These are phyloP conservation scores for Mohoua ochrocephala DNA, from an alignment of 2,113 vertebrate genomes.

Conservation along the genomic window DNA sequence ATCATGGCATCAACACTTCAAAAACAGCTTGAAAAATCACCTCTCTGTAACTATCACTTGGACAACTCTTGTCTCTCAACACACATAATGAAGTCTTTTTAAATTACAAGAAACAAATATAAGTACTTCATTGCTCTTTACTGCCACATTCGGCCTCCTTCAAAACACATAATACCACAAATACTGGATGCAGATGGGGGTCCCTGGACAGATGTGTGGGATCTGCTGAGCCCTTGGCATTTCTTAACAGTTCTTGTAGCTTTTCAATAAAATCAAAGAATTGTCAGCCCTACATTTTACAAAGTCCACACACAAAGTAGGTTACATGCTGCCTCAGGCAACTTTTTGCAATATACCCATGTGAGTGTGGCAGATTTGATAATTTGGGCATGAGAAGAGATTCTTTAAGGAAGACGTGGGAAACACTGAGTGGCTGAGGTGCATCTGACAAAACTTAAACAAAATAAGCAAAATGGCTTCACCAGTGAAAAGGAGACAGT, in stretches of 20 bases:
- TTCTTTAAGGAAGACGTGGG: not conserved
- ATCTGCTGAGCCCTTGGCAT: not conserved
- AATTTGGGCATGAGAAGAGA: not conserved
- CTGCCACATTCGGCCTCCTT: not conserved
- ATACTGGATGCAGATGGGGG: not conserved
- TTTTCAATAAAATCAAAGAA: not conserved
- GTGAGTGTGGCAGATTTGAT: not conserved
- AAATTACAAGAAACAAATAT: not conserved
- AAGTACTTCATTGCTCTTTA: not conserved
- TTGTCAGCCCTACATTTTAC: not conserved
- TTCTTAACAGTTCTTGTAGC: not conserved
- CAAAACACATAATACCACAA: not conserved
- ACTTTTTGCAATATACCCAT: not conserved
- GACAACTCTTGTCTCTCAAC: not conserved
- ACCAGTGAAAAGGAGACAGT: not conserved
- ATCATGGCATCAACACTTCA: no score
- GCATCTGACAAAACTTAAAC: not conserved
- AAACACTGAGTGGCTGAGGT: not conserved
- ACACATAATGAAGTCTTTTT: not conserved
- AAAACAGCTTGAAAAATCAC: not conserved
- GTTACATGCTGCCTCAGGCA: not conserved
- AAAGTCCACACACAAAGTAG: not conserved
- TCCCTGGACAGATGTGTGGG: not conserved
- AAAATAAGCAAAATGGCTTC: not conserved
- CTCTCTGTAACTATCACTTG: not conserved